These are phyloP conservation scores for Muntiacus reevesi DNA, from an alignment of 2,113 vertebrate genomes.

Conservation along the genomic window DNA sequence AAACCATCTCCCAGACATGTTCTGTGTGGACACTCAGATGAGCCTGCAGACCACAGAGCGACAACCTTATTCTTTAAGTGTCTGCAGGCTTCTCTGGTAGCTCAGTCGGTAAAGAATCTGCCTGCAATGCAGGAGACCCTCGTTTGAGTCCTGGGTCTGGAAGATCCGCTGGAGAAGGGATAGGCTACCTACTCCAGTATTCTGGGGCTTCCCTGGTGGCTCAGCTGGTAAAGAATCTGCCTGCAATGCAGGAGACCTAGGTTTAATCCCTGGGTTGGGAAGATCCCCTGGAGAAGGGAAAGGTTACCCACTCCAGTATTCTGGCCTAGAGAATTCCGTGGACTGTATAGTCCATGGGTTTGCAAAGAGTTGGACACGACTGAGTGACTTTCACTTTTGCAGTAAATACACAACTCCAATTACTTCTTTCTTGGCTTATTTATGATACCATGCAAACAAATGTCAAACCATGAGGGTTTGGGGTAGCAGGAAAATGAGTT, in stretches of 20 bases:
- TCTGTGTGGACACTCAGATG: not conserved
- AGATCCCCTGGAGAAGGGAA: not conserved
- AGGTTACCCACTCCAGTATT: not conserved
- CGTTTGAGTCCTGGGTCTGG: accelerated
- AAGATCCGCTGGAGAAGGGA: not conserved
- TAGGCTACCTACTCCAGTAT: not conserved
- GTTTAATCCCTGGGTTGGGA: accelerated
- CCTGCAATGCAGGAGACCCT: not conserved
- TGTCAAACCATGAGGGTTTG: not conserved
- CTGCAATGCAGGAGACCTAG: not conserved
- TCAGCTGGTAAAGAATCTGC: not conserved
- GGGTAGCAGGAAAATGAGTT: not conserved
- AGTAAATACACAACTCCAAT: not conserved
- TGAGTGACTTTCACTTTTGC: not conserved
- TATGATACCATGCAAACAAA: not conserved
- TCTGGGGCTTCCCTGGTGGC: not conserved
- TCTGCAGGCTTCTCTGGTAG: not conserved
- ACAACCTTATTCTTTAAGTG: not conserved
- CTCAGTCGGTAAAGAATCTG: not conserved
- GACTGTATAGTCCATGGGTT: not conserved
- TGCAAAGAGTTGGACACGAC: not conserved
- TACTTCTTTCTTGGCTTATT: not conserved
- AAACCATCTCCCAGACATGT: not conserved
- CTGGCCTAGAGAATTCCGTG: not conserved
- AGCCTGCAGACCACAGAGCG: not conserved